phyloP scores from a whole-genome alignment of 2,113 vertebrate genomes.

The Sturnira hondurensis region DNA sequence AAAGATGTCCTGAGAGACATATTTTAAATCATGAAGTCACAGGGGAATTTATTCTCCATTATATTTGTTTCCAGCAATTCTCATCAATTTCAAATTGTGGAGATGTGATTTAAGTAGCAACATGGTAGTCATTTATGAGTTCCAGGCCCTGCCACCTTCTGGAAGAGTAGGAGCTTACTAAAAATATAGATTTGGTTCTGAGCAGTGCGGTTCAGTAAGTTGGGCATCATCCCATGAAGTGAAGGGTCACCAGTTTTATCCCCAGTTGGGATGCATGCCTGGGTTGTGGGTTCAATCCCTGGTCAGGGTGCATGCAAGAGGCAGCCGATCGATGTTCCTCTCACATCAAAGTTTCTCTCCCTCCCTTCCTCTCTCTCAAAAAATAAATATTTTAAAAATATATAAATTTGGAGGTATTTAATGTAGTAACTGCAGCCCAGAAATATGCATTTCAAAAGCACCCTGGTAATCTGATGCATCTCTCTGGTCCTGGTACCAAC shows the following conservation, averaged over 20 bases:
- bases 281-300: too few relatives aligned
- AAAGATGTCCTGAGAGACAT: neutral
- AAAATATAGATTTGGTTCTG: neutral
- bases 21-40: neutral
- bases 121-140: neutral
- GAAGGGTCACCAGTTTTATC: too few relatives aligned
- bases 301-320: too few relatives aligned
- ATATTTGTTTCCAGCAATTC: neutral
- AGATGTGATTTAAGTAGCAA: neutral
- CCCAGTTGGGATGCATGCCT: too few relatives aligned
- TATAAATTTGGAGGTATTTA: neutral
- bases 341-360: too few relatives aligned
- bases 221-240: too few relatives aligned
- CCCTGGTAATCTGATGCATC: neutral
- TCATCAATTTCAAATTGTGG: neutral
- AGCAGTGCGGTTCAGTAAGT: neutral
- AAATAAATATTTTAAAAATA: neutral
- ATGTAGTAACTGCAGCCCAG: neutral
- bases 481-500: neutral
- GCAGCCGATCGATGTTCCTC: too few relatives aligned
- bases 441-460: slow-evolving; percentile 2
- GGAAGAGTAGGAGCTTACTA: neutral
- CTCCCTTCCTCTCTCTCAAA: too few relatives aligned
- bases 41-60: neutral
- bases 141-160: neutral